Percentiles rank a stretch among this genome's conserved stretches.
These are phyloP conservation scores for Trissolcus japonicus DNA, from an alignment of 2,888 invertebrate species.

Conservation along the genomic window DNA sequence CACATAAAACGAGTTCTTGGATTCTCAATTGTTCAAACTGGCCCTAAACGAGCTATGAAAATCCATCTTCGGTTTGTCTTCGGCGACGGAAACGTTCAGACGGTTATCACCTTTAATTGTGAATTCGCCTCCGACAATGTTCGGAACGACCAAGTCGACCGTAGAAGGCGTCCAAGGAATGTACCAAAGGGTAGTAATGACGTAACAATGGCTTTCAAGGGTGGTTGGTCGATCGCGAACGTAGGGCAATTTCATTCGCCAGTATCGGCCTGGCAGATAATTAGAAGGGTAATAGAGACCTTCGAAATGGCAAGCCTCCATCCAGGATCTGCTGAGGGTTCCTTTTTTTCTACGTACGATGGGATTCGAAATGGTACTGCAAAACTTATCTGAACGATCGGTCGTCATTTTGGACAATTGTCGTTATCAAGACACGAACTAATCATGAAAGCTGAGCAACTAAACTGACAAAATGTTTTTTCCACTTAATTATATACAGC, in stretches of 20 bases:
- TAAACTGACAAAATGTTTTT: no score
- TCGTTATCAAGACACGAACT: slow-evolving; percentile 30
- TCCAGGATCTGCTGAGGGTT: no score
- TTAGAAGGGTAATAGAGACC: slow-evolving; percentile 74
- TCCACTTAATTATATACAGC: no score
- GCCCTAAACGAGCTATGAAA: slow-evolving; percentile 9
- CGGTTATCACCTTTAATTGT: slow-evolving; percentile 14
- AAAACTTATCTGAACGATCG: slow-evolving; percentile 46
- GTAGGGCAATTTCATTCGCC: slow-evolving; percentile 67
- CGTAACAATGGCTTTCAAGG: slow-evolving; percentile 73
- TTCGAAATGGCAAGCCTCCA: slow-evolving; percentile 39
- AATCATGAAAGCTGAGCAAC: neutral
- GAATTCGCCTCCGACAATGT: neutral
- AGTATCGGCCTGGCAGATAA: slow-evolving; percentile 71
- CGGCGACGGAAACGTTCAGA: neutral
- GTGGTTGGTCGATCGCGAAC: slow-evolving; percentile 62
- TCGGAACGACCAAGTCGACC: slow-evolving; percentile 10
- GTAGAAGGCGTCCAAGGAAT: slow-evolving; percentile 33
- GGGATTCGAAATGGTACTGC: slow-evolving; percentile 42
- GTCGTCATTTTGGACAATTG: slow-evolving; percentile 41
- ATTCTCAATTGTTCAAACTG: slow-evolving; percentile 21
- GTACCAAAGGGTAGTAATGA: slow-evolving; percentile 72
- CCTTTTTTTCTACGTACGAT: neutral
- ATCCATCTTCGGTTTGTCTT: slow-evolving; percentile 2
- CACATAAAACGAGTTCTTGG: slow-evolving; percentile 19